Evolutionary conservation across 2,888 invertebrate genomes (phyloP).

Genomic region (Lymantria monacha): DNA sequence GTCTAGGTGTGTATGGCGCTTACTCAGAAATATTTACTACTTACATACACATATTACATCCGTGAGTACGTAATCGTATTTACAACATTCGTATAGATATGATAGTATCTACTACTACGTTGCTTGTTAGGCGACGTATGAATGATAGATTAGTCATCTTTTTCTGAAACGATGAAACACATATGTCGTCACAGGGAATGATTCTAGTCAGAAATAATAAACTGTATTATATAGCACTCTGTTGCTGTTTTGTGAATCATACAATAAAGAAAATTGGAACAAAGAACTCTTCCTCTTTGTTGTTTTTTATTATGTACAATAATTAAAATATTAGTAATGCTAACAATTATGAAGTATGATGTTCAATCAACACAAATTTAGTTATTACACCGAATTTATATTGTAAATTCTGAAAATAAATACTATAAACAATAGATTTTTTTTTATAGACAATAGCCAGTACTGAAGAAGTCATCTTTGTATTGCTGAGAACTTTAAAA

Average conservation of each 20-base stretch:
- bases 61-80: neutral
- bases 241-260: conserved; percentile 25
- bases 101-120: conserved; percentile 15
- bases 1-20: conserved; percentile 2
- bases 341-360: neutral
- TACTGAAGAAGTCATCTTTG: too few species aligned
- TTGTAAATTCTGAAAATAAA: too few species aligned
- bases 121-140: conserved; percentile 47
- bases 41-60: conserved; percentile 6
- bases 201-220: conserved; percentile 36
- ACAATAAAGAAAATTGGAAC: conserved; percentile 19
- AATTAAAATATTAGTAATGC: neutral
- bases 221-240: conserved; percentile 26
- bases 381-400: too few species aligned
- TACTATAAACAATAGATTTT: too few species aligned
- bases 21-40: conserved; percentile 11
- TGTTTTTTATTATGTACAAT: neutral
- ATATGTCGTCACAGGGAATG: conserved; percentile 39
- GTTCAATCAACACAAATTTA: conserved; percentile 1
- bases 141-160: conserved; percentile 60
- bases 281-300: conserved; percentile 12
- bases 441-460: too few species aligned
- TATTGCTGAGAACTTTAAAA: too few species aligned
- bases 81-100: conserved; percentile 9
- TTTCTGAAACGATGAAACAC: conserved; percentile 68